Conservation (phyloP, 2,113 vertebrate species). For the Sterrhoptilus dennistouni region DNA sequence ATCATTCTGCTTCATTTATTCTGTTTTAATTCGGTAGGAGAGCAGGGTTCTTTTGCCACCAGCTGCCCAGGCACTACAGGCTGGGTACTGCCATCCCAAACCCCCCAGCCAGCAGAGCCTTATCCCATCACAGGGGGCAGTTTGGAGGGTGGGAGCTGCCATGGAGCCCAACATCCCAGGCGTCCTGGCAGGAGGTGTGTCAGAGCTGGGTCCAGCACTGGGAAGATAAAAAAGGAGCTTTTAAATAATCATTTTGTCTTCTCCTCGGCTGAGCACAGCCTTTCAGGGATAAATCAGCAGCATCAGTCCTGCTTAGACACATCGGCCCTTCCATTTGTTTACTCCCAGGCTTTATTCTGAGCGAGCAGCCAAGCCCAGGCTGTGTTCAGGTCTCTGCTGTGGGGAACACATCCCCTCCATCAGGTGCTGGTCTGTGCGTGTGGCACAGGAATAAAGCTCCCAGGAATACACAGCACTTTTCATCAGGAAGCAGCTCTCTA, state of each 20-base stretch:
- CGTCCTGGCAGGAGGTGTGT: neutral
- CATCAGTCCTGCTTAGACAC: constrained; percentile 41
- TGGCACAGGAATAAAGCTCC: neutral
- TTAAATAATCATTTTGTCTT: constrained; percentile 72
- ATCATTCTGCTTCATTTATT: neutral
- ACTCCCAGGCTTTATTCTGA: neutral
- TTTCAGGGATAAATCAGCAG: constrained; percentile 50
- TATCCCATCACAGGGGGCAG: accelerated
- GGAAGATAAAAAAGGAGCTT: constrained; percentile 60
- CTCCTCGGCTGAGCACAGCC: constrained; percentile 3
- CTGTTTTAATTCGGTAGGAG: neutral
- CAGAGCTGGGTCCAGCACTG: neutral
- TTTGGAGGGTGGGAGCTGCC: neutral
- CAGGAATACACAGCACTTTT: neutral
- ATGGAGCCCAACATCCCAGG: neutral
- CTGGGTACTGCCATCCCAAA: neutral
- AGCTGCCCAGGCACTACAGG: accelerated
- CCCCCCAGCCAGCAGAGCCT: accelerated
- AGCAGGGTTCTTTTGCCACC: neutral
- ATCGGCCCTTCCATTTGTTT: constrained; percentile 23
- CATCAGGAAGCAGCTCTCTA: constrained; percentile 8
- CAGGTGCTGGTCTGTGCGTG: accelerated
- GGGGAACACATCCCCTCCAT: neutral
- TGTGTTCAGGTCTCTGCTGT: neutral
- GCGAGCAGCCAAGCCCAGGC: neutral